Percentiles rank a stretch among this genome's conserved stretches.
phyloP scores from a whole-genome alignment of 2,888 invertebrate species.

The Norana najaformis region DNA sequence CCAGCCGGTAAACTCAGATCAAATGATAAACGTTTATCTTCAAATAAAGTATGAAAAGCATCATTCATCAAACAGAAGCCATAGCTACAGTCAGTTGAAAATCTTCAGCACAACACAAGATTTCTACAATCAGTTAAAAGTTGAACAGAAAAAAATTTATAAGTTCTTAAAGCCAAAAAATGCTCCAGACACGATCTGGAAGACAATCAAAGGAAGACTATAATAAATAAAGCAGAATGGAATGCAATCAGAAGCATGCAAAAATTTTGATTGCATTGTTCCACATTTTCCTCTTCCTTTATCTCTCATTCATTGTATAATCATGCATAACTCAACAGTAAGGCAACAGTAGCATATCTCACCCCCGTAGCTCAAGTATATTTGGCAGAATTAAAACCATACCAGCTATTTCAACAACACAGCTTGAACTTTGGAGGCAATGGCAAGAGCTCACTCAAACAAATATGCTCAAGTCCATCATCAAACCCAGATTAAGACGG shows the following conservation, averaged over 20 bases:
- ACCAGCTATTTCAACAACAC: not conserved
- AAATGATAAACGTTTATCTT: not conserved
- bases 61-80: not conserved
- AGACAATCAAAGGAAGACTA: not conserved
- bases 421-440: no score
- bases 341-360: not conserved
- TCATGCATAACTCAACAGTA: not conserved
- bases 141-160: not conserved
- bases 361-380: not conserved
- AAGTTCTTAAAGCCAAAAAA: not conserved
- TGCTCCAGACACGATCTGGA: not conserved
- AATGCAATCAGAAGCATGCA: not conserved
- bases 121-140: not conserved
- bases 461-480: no score
- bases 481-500: no score
- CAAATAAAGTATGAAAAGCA: not conserved
- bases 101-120: not conserved
- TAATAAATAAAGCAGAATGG: no score
- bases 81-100: not conserved
- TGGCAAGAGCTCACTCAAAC: no score
- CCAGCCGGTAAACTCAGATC: not conserved
- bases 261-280: no score
- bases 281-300: not conserved
- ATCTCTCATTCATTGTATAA: not conserved
- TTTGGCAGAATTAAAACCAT: not conserved